Evolutionary conservation across 2,113 vertebrate genomes (phyloP).

Genomic region (Centropus unirufus): DNA sequence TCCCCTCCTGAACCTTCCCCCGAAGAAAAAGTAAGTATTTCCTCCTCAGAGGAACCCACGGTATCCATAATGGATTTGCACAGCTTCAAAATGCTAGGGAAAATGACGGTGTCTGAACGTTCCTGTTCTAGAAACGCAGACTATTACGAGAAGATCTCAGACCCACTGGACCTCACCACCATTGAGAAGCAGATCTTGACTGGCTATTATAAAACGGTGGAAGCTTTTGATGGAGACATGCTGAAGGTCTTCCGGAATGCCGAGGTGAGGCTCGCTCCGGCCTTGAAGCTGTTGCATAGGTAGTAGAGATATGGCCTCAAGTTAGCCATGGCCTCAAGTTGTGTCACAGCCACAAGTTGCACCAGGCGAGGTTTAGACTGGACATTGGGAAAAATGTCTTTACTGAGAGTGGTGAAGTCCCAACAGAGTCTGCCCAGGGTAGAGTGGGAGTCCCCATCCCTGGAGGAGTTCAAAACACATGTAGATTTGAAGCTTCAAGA

Average conservation of each 20-base stretch:
- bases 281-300: background rate
- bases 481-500: too few relatives aligned
- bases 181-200: slow-evolving; percentile 97
- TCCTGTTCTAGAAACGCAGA: slow-evolving; percentile 85
- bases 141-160: slow-evolving; percentile 98
- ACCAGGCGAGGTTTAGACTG: too few relatives aligned
- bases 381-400: too few relatives aligned
- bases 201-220: slow-evolving; percentile 95
- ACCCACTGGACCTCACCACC: slow-evolving; percentile 92
- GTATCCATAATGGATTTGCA: background rate
- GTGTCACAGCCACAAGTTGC: too few relatives aligned
- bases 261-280: slow-evolving; percentile 82
- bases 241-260: slow-evolving; percentile 98
- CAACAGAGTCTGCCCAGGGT: too few relatives aligned
- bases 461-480: too few relatives aligned
- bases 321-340: too few relatives aligned
- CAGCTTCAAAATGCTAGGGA: background rate
- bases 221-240: slow-evolving; percentile 97
- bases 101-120: background rate
- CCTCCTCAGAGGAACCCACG: background rate
- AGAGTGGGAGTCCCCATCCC: too few relatives aligned
- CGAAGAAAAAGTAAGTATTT: slow-evolving; percentile 92
- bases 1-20: slow-evolving; percentile 93
- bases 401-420: too few relatives aligned
- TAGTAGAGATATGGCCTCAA: background rate